Evolutionary conservation across 2,113 vertebrate genomes (phyloP).

Genomic region (Gallinago media): DNA sequence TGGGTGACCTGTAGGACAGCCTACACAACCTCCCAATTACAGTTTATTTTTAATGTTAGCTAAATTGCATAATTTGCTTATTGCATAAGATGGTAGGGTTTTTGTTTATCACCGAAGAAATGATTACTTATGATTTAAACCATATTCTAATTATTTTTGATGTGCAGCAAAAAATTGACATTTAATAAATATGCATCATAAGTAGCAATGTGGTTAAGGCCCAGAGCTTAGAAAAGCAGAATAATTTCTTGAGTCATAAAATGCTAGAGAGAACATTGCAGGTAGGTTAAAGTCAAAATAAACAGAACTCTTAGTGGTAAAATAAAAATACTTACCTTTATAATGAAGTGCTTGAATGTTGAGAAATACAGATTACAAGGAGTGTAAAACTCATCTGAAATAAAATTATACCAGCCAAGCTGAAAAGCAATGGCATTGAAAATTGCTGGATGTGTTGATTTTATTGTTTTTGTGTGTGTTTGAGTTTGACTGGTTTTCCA

Average conservation of each 20-base stretch:
- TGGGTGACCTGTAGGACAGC: neutral
- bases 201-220: neutral
- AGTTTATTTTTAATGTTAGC: neutral
- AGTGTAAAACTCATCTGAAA: neutral
- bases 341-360: neutral
- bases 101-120: neutral
- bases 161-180: neutral
- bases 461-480: neutral
- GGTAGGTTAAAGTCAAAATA: neutral
- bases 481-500: neutral
- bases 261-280: neutral
- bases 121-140: neutral
- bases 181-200: neutral
- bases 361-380: neutral
- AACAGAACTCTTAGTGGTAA: neutral
- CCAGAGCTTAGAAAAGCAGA: neutral
- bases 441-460: neutral
- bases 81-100: neutral
- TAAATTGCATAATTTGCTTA: neutral
- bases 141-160: neutral
- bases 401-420: neutral
- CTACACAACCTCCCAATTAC: neutral
- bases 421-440: neutral
- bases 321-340: neutral
- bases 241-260: neutral